Evolutionary conservation across 2,797 vertebrate genomes (phyloP).

Genomic region (Sebastes melanostomus): DNA sequence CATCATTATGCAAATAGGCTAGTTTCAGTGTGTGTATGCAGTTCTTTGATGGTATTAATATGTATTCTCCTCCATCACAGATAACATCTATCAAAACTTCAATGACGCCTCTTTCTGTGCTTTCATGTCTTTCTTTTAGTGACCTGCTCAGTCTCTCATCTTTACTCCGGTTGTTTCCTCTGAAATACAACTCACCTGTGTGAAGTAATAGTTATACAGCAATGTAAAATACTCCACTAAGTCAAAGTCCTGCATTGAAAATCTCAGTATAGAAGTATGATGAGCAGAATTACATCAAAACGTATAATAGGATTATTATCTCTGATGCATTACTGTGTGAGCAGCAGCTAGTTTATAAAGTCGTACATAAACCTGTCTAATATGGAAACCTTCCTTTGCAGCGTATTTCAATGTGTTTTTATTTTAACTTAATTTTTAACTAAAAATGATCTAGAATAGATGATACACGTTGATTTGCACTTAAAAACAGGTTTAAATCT

Average conservation of each 20-base stretch:
- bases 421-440: too few relatives aligned
- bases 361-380: too few relatives aligned
- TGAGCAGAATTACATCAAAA: neutral
- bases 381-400: too few relatives aligned
- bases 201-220: neutral
- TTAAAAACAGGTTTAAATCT: too few relatives aligned
- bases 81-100: slow-evolving; percentile 19
- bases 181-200: neutral
- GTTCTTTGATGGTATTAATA: slow-evolving; percentile 1
- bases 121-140: neutral
- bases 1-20: slow-evolving; percentile 26
- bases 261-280: neutral
- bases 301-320: too few relatives aligned
- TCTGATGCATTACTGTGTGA: too few relatives aligned
- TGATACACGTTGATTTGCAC: too few relatives aligned
- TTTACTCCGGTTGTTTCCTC: neutral
- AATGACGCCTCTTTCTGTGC: neutral
- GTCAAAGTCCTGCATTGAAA: neutral
- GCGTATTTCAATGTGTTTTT: too few relatives aligned
- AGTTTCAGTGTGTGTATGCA: neutral
- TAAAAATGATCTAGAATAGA: too few relatives aligned
- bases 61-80: neutral
- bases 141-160: neutral
- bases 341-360: too few relatives aligned
- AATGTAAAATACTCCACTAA: neutral